Base-by-base conservation (phyloP, 2,888 invertebrate genomes). In the Slavum lentiscoides region DNA sequence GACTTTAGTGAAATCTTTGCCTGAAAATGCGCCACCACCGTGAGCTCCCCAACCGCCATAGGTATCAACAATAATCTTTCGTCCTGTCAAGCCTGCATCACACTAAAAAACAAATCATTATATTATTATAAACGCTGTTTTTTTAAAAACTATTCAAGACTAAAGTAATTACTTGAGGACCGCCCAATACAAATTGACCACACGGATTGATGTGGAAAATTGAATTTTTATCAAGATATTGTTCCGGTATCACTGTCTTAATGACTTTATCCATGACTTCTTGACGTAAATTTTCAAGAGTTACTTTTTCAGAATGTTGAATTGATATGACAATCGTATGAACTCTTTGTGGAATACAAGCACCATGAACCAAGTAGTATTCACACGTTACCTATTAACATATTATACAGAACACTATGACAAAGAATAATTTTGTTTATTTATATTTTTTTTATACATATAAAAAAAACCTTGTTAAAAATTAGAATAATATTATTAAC, bases 31-130 rank as follows among this genome's bases (percentile, higher is more conserved):
- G 84, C 99, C 99, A 84, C 99, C 99, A 68, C 99, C 99, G 87
- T 99, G 98, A 61, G 98, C 98, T 83, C 98, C 98, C 98, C 98
- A 98, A 2, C 99, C 99, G 82, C 99, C 99, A 87, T 99, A 99
- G 53, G 98, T 99, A 88, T 99, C 99, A 67, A 99, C 98, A 85
- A 99, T 99, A 85, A 99, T 99, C 89, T 99, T 99, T 82, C 99
- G 92, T 5, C 99, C 99, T 11, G 99, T 99, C 83, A 98, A 89
- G 67, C 98, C 98, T 75, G 97, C 97, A 88, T 98, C 97, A 84
- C 97, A 95, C 94, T 95, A 85, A 84, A 77, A 30, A 53, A 9
- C n/a, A 72, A 80, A 82, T 70, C 9, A 67, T 75, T 17, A 81
- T 19, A 19, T 7, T 55, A 6, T 43, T 43, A n/a, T n/a, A n/a